Evolutionary conservation across 2,888 invertebrate genomes (phyloP), one percentile per base, ranked within the genome.

Genomic region (Drosophila helvetica): DNA sequence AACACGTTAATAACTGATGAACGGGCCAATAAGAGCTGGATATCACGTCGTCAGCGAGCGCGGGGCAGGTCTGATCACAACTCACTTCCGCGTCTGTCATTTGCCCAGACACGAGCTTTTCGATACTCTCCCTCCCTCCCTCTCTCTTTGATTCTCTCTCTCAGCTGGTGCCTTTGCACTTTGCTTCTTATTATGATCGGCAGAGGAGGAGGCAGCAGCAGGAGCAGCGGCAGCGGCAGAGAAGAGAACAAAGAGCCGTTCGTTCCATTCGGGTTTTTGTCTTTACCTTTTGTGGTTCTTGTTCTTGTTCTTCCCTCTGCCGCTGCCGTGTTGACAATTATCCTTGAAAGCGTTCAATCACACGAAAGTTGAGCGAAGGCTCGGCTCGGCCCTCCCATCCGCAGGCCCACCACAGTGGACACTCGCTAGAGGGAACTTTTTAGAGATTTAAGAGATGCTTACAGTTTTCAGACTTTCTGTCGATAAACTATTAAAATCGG

Each of bases 271-370:
- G 38, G 25, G 46, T 56, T 45, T 33, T 22, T 18, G 18, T 22
- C 61, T 10, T 10, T 30, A 9, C n/a, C 61, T 10, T 15, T 45
- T n/a, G 18, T 10, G 42, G 62, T 45, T 46, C 19, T 60, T 10
- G 65, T 55, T 66, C 43, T 60, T 10, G 67, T 55, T 66, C 68
- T 69, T 50, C 18, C 25, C 18, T n/a, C 47, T 3, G 42, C 42
- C n/a, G 46, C 19, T 38, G 30, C 19, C 25, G 25, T 66, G 55
- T 52, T 66, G 65, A 60, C 33, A 66, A 64, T 66, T 71, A 89
- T 85, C 85, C 85, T 89, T 85, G 85, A 85, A 78, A 56, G 69
- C 79, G 85, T 89, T 85, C 89, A 89, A 74, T 85, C 82, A 89
- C 85, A 33, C 47, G 42, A 25, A 38, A 55, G 22, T 48, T 18